A percentile compares a stretch with the other conserved stretches of the same genome.
These are phyloP conservation scores for Merodon equestris DNA, from an alignment of 2,888 invertebrate species.

Conservation along the genomic window DNA sequence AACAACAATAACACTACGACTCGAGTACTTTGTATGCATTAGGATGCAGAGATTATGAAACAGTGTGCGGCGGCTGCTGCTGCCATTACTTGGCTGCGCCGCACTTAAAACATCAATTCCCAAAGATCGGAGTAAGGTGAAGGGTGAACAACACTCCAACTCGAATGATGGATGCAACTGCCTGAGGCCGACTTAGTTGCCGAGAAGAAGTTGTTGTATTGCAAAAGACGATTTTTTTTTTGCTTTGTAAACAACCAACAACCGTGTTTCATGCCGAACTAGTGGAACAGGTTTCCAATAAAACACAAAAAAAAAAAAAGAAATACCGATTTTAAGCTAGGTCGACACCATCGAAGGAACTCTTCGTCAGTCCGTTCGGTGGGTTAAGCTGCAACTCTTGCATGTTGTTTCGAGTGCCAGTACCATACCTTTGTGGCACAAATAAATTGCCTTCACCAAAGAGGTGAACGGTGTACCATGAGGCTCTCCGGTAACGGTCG, in stretches of 20 bases:
- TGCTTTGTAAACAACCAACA: too few relatives aligned
- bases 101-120: conserved; percentile 45
- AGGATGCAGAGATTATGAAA: conserved; percentile 47
- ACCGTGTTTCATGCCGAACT: background rate
- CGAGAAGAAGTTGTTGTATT: conserved; percentile 47
- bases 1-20: conserved; percentile 63
- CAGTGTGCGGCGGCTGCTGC: conserved; percentile 3
- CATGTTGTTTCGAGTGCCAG: conserved; percentile 2
- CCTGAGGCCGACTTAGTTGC: conserved; percentile 37
- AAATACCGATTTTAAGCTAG: conserved; percentile 17
- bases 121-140: conserved; percentile 64
- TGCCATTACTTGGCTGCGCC: background rate
- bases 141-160: conserved; percentile 55
- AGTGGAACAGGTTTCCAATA: conserved; percentile 37
- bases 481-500: conserved; percentile 45
- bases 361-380: conserved; percentile 13
- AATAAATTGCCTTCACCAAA: conserved; percentile 45
- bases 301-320: conserved; percentile 2
- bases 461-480: conserved; percentile 27
- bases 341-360: conserved; percentile 29
- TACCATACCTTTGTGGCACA: conserved; percentile 46
- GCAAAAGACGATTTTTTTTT: conserved; percentile 48
- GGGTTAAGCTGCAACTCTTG: conserved; percentile 13
- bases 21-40: conserved; percentile 41
- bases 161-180: conserved; percentile 63